Base-by-base conservation (phyloP, 2,888 invertebrate species). In the Andrena camellia region DNA sequence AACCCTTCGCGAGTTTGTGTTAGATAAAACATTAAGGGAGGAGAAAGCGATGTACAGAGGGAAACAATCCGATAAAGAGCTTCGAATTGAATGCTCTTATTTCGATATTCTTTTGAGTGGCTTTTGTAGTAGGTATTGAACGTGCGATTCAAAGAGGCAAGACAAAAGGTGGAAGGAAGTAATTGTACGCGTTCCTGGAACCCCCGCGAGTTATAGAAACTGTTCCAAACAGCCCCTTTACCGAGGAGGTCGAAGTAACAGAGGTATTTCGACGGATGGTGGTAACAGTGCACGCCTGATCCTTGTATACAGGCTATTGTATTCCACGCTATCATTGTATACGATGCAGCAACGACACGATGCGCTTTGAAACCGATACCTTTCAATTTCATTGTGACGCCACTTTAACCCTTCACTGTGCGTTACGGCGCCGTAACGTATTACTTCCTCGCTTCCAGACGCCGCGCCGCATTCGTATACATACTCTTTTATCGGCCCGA, bases 311-410 rank as follows among this genome's bases (percentile, higher is more conserved):
- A 8, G 57, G 7, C 69, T 52, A 75, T 79, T 66, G 71, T 72
- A 42, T 26, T 20, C 66, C 50, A 35, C 8, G 35, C 63, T 52
- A 78, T 72, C 57, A 26, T 60, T 42, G 35, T 42, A 26, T 33
- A 31, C 31, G 50, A 8, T 68, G 74, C 33, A 68, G 42, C 20
- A 48, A 63, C 42, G 62, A 5, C 2, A 6, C 62, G 75, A 63
- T 69, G 63, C 31, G 75, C 33, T 68, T 78, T 68, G 33, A 63
- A 78, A 74, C 68, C 29, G 54, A 75, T 52, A 57, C 50, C 76
- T 69, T 79, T 69, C 64, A 59, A 70, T 75, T 79, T 69, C 75
- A 57, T 69, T 64, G 59, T 62, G 60, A 62, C 66, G 26, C 29
- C n/a, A 31, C 35, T 67, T 67, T 60, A 66, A 57, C 57, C 76